Base-by-base conservation (phyloP, 92 coral and sea anemone species). In the Palythoa grandis region DNA sequence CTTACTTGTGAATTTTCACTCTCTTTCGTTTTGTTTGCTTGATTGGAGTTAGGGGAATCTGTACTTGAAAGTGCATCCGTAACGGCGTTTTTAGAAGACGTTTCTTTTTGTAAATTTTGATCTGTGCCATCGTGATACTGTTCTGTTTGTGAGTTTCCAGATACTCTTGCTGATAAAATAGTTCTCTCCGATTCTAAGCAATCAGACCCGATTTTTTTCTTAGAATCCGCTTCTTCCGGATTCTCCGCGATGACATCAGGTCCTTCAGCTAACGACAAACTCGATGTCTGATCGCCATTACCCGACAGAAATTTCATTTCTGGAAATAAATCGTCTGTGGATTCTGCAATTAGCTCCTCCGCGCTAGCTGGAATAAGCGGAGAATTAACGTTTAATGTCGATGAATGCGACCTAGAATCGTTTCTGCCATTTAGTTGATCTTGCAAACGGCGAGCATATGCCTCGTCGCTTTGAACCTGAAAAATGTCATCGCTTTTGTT, bases 391-490 rank as follows among this genome's bases (percentile, higher is more conserved):
- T 63, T 80, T 68, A 80, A 23, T 7, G 85, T 43, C 40, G 85
- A 67, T 43, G 85, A 8, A 23, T 22, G 73, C 11, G 85, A 80
- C 13, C 74, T 12, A 0, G 76, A 72, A 47, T n/a, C 43, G 24
- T 67, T 75, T 74, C 77, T 53, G 2, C 56, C 15, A 68, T 92
- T 86, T 3, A 92, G 78, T 61, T 93, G 86, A 37, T 95, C 92
- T 69, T 95, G 96, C 83, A 95, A 73, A 19, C 92, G 91, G 35
- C 93, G 53, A 7, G 96, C 98, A 61, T 85, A 91, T 16, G 87
- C 95, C 79, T 93, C 95, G 77, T 95, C 96, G 71, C 96, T 93
- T 86, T 91, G 93, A 54, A 95, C 89, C 84, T 91, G 96, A 89
- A 95, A 93, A 24, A 76, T 83, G 24, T 89, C 93, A 76, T 90